A percentile compares a stretch with the other conserved stretches of the same genome.
These are phyloP conservation scores for Drosophila stalkeri DNA, from an alignment of 2,888 invertebrate genomes.

Conservation along the genomic window DNA sequence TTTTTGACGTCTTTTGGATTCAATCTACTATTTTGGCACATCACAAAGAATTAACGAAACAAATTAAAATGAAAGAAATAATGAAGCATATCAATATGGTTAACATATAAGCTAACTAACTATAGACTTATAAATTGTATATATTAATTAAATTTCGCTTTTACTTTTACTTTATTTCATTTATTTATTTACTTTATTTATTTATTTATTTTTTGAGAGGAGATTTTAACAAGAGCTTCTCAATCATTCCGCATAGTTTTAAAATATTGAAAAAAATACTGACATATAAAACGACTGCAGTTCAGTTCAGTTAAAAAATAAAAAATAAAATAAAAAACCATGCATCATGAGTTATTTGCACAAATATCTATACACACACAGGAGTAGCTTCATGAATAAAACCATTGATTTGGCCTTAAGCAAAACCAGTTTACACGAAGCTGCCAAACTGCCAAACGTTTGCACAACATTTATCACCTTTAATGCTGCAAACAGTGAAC, in stretches of 20 bases:
- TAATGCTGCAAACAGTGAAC: constrained; percentile 32
- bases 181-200: no score
- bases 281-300: not conserved
- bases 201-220: no score
- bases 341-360: constrained; percentile 5
- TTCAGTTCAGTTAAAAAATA: not conserved
- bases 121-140: no score
- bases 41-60: no score
- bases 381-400: constrained; percentile 6
- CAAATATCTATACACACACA: not conserved
- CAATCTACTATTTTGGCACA: no score
- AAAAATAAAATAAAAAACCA: not conserved
- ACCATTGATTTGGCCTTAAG: constrained; percentile 24
- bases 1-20: no score
- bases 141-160: no score
- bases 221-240: not conserved
- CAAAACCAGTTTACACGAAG: constrained; percentile 7
- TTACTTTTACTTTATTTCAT: no score
- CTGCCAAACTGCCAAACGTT: constrained; percentile 53
- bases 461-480: constrained; percentile 71
- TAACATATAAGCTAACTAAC: no score
- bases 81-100: no score
- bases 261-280: constrained; percentile 3
- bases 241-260: not conserved
- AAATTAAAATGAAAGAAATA: no score